These are phyloP conservation scores for Ochlodes sylvanus DNA, from an alignment of 2,888 invertebrate species.

Conservation along the genomic window DNA sequence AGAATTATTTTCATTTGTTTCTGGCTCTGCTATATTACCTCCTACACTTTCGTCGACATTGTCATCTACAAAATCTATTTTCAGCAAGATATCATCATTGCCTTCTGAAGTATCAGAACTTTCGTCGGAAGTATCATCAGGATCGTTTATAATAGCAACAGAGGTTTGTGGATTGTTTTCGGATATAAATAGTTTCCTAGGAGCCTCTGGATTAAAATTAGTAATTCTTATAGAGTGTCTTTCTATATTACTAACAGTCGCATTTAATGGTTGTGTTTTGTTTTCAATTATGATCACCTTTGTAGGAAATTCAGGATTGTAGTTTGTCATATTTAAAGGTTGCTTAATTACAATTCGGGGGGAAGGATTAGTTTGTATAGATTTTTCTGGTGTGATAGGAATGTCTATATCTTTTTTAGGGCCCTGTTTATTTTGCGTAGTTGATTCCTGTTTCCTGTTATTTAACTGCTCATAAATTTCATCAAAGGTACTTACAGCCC, in stretches of 20 bases:
- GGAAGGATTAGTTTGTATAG: not conserved
- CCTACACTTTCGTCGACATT: constrained; percentile 17
- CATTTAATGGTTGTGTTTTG: constrained; percentile 53
- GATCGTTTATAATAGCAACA: constrained; percentile 36
- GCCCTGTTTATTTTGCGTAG: constrained; percentile 16
- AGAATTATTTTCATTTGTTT: not conserved
- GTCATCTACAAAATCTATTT: constrained; percentile 4
- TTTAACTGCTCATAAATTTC: constrained; percentile 75
- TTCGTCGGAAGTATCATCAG: constrained; percentile 24
- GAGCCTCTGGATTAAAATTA: constrained; percentile 24
- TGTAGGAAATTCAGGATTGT: constrained; percentile 40
- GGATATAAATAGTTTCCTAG: constrained; percentile 32
- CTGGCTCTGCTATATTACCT: constrained; percentile 4
- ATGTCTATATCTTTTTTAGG: constrained; percentile 5
- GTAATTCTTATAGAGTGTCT: constrained; percentile 29
- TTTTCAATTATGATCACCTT: constrained; percentile 57
- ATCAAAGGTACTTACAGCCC: constrained; percentile 71
- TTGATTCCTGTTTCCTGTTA: constrained; percentile 42
- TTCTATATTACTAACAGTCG: constrained; percentile 54
- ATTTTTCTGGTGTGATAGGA: constrained; percentile 18
- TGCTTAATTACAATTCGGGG: constrained; percentile 27
- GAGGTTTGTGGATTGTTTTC: constrained; percentile 33
- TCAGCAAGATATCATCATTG: constrained; percentile 12
- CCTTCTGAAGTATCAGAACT: constrained; percentile 19
- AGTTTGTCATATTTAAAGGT: constrained; percentile 37